phyloP scores from a whole-genome alignment of 2,113 vertebrate genomes.

The Neodontobutis hainanensis region DNA sequence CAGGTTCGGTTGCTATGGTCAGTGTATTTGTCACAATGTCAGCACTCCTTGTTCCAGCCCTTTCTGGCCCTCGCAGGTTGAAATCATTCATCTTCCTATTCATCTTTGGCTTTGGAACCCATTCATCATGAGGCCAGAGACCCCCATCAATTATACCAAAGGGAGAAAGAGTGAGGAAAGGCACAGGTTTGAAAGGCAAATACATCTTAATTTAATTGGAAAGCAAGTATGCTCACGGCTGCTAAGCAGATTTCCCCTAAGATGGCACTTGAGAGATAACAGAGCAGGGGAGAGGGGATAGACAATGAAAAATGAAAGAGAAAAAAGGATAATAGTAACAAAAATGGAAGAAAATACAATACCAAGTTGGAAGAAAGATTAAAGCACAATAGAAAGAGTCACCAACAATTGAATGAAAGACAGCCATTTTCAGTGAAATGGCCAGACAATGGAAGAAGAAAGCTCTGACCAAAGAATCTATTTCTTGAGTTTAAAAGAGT shows the following conservation, averaged over 20 bases:
- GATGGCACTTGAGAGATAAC: constrained; percentile 62
- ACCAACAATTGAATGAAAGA: constrained; percentile 21
- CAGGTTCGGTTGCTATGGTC: constrained; percentile 71
- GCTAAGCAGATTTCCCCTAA: constrained; percentile 73
- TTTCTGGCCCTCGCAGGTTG: constrained; percentile 61
- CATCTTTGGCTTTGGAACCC: constrained; percentile 75
- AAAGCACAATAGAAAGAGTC: constrained; percentile 19
- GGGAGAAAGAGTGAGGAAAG: constrained; percentile 68
- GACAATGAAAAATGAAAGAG: constrained; percentile 31
- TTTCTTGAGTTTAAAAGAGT: constrained; percentile 23
- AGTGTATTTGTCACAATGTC: constrained; percentile 83
- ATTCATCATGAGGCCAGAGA: constrained; percentile 79
- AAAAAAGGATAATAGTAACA: constrained; percentile 26
- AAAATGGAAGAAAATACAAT: constrained; percentile 18
- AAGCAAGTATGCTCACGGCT: constrained; percentile 71
- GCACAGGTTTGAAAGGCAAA: constrained; percentile 80
- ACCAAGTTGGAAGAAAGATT: constrained; percentile 11
- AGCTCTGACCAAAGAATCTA: constrained; percentile 3
- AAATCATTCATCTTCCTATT: constrained; percentile 83
- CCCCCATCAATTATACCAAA: constrained; percentile 82
- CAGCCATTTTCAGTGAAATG: background rate
- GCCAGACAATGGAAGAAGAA: background rate
- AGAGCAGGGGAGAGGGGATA: constrained; percentile 33
- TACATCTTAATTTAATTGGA: constrained; percentile 85
- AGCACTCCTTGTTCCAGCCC: constrained; percentile 74